These are phyloP conservation scores for Saguinus imperator DNA, from an alignment of 2,113 vertebrate species.

Conservation along the genomic window DNA sequence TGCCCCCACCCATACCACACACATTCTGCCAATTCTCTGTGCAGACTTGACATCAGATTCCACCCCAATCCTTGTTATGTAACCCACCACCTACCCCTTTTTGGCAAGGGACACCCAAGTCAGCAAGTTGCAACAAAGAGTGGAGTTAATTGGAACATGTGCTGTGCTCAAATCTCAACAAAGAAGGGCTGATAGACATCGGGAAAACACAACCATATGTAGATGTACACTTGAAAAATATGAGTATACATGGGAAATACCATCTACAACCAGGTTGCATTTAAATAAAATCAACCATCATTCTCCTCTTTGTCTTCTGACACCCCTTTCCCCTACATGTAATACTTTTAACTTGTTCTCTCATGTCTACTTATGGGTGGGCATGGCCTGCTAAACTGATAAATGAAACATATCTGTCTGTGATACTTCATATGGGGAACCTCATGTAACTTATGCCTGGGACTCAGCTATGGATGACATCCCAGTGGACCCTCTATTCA, in stretches of 20 bases:
- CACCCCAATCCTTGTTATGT: conserved; percentile 69
- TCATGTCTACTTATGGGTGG: conserved; percentile 62
- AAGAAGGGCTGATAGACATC: conserved; percentile 76
- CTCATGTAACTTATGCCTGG: neutral
- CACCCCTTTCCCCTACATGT: neutral
- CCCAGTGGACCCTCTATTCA: neutral
- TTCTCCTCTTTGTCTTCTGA: neutral
- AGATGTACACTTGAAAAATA: conserved; percentile 61
- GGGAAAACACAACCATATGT: conserved; percentile 68
- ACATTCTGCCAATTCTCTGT: conserved; percentile 58
- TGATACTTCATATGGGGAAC: neutral
- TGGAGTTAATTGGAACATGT: conserved; percentile 79
- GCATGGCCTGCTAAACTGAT: conserved; percentile 14
- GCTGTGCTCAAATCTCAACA: conserved; percentile 74
- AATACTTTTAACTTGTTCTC: conserved; percentile 24
- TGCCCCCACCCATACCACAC: conserved; percentile 68
- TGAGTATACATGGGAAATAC: conserved; percentile 62
- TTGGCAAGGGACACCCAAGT: conserved; percentile 62
- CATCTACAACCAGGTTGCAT: conserved; percentile 28
- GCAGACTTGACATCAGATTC: conserved; percentile 72
- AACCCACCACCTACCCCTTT: conserved; percentile 79
- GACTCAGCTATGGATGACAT: neutral
- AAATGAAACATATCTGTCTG: neutral
- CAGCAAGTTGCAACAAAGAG: conserved; percentile 76
- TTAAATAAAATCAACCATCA: conserved; percentile 64